Evolutionary conservation across 2,113 vertebrate genomes (phyloP), one percentile per base, ranked within the genome.

Genomic region (Plotosus lineatus): DNA sequence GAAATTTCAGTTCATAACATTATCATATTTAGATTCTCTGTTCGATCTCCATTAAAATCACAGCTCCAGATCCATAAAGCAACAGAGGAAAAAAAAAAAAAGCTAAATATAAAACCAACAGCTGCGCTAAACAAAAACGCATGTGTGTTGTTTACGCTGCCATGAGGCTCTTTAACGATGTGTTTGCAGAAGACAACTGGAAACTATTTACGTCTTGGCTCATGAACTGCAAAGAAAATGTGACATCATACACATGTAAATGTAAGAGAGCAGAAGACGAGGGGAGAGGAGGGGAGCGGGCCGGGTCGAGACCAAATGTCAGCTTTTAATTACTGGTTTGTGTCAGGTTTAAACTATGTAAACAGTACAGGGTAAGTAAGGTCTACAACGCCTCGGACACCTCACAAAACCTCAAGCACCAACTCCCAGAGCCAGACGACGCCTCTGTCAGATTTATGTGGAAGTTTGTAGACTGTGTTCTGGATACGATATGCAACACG

Each of bases 61-160:
- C 3, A 65, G 33, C 19, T 11, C 33, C 23, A 19, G 61, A n/a
- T 66, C 21, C 21, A 40, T 21, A 66, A 42, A 40, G 8, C 21
- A 11, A 50, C 40, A 3, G 11, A 71, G 68, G 1, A 4, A 17
- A 28, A 19, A 33, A 28, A 19, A 33, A 28, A 38, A 46, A 31
- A 4, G 26, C 44, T 2, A 75, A 68, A 31, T 38, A 55, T 56
- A 76, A 21, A 51, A 48, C 81, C 79, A 44, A 76, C 82, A 83
- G 85, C 86, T 85, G 75, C 50, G 66, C 50, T 82, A 73, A 85
- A 19, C 53, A 33, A 26, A 51, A 51, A 48, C 75, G 75, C 72
- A 10, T 80, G 79, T 6, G 84, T 33, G 36, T 48, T n/a, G 58
- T 75, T 79, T 63, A 76, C 61, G 48, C 46, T 40, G 11, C 14